Evolutionary conservation across 2,797 vertebrate genomes (phyloP).

Genomic region (Amblyopsis hoosieri): DNA sequence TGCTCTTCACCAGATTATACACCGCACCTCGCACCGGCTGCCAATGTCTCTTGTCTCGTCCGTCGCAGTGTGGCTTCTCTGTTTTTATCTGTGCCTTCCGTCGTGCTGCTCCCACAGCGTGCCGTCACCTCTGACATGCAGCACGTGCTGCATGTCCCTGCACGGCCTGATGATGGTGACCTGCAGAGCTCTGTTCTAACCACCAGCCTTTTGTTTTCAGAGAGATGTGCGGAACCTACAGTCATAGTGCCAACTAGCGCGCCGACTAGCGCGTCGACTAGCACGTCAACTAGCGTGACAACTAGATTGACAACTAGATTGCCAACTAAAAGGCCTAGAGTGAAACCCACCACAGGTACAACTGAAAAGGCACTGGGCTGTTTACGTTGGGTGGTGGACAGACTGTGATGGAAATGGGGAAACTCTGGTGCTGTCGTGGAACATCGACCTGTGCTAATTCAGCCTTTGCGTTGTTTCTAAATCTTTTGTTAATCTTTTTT

Average conservation of each 20-base stretch:
- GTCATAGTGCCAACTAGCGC: constrained; percentile 55
- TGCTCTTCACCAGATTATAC: no score
- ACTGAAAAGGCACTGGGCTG: constrained; percentile 42
- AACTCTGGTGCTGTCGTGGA: constrained; percentile 22
- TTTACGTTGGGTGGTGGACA: constrained; percentile 38
- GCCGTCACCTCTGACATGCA: no score
- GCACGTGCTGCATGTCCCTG: no score
- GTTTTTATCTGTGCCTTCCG: no score
- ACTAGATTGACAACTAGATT: constrained; percentile 34
- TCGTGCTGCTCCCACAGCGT: no score
- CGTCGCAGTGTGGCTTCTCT: no score
- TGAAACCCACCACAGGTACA: constrained; percentile 73
- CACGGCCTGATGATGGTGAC: no score
- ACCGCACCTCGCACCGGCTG: no score
- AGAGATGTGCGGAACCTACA: constrained; percentile 51
- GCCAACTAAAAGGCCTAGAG: constrained; percentile 54
- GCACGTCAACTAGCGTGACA: constrained; percentile 23
- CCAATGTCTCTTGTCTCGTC: no score
- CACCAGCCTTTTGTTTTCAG: constrained; percentile 74
- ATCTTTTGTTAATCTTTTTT: no score
- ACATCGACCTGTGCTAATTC: constrained; percentile 41
- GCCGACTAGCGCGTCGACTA: constrained; percentile 42
- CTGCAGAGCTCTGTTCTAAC: constrained; percentile 42
- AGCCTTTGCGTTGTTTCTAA: no score
- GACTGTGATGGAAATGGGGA: constrained; percentile 25